A percentile compares a stretch with the other conserved stretches of the same genome.
phyloP scores from a whole-genome alignment of 2,888 invertebrate genomes.

The Patella caerulea region DNA sequence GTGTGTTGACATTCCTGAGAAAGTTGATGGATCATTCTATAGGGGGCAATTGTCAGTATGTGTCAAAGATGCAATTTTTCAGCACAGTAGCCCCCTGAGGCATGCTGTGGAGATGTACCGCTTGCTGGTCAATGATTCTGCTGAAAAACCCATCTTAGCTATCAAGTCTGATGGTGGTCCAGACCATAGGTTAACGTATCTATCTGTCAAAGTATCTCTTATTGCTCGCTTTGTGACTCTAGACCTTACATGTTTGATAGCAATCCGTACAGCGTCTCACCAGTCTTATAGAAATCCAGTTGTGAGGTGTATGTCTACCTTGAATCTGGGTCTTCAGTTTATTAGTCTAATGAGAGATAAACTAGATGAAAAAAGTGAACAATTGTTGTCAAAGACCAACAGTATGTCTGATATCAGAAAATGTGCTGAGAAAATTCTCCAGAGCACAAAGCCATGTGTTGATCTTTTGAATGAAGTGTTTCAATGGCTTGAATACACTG shows the following conservation, averaged over 20 bases:
- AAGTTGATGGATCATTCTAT: conserved; percentile 21
- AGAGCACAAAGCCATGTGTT: conserved; percentile 4
- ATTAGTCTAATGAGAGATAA: conserved; percentile 20
- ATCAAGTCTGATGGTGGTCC: no score
- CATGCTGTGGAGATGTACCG: conserved; percentile 22
- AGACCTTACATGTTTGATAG: not conserved
- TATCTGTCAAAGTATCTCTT: not conserved
- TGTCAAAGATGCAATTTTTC: conserved; percentile 29
- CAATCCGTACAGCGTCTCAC: not conserved
- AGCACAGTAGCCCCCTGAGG: conserved; percentile 23
- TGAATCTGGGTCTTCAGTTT: conserved; percentile 24
- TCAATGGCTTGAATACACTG: no score
- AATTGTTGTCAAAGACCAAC: conserved; percentile 8
- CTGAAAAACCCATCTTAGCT: conserved; percentile 22
- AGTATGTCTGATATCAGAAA: conserved; percentile 17
- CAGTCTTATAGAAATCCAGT: not conserved
- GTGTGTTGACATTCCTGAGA: conserved; percentile 19
- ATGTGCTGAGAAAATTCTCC: not conserved
- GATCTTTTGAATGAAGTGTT: no score
- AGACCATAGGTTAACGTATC: not conserved
- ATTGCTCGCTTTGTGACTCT: not conserved
- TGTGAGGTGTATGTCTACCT: not conserved
- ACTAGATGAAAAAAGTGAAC: conserved; percentile 14
- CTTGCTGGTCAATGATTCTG: not conserved
- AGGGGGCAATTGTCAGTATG: conserved; percentile 23